These are phyloP conservation scores for Idris sp. DNA, from an alignment of 1,140 invertebrate genomes.

Conservation along the genomic window DNA sequence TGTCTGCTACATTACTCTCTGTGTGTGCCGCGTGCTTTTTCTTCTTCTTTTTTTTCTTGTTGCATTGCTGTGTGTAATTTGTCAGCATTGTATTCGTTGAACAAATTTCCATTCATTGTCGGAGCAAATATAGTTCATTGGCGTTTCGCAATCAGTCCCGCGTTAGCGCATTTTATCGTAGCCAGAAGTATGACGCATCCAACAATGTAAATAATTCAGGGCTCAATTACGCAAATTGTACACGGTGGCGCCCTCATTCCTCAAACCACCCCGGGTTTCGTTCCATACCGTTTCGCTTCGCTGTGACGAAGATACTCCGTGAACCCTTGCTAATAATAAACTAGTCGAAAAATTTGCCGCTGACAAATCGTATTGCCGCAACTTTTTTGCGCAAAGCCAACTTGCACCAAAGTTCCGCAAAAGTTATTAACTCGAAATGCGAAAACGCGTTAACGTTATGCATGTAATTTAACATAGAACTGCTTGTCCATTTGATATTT, in stretches of 20 bases:
- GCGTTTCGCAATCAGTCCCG: constrained; percentile 51
- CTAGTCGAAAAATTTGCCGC: constrained; percentile 58
- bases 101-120: constrained; percentile 54
- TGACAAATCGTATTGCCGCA: constrained; percentile 50
- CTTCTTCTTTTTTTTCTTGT: too few relatives aligned
- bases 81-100: constrained; percentile 32
- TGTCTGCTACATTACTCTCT: constrained; percentile 15
- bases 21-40: constrained; percentile 16
- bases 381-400: constrained; percentile 42
- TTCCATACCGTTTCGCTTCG: constrained; percentile 62
- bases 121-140: constrained; percentile 51
- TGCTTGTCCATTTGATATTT: constrained; percentile 38
- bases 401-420: constrained; percentile 28
- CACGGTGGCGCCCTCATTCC: constrained; percentile 52
- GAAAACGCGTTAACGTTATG: constrained; percentile 12
- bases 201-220: constrained; percentile 77
- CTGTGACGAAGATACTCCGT: constrained; percentile 24
- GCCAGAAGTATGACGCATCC: constrained; percentile 75
- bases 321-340: constrained; percentile 62
- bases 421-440: constrained; percentile 44
- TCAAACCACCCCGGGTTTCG: constrained; percentile 31
- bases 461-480: constrained; percentile 44
- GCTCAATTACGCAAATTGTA: constrained; percentile 78
- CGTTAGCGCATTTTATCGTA: constrained; percentile 70
- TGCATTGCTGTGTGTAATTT: constrained; percentile 32